Evolutionary conservation across 2,113 vertebrate species (phyloP).

Genomic region (Hippopotamus amphibius): DNA sequence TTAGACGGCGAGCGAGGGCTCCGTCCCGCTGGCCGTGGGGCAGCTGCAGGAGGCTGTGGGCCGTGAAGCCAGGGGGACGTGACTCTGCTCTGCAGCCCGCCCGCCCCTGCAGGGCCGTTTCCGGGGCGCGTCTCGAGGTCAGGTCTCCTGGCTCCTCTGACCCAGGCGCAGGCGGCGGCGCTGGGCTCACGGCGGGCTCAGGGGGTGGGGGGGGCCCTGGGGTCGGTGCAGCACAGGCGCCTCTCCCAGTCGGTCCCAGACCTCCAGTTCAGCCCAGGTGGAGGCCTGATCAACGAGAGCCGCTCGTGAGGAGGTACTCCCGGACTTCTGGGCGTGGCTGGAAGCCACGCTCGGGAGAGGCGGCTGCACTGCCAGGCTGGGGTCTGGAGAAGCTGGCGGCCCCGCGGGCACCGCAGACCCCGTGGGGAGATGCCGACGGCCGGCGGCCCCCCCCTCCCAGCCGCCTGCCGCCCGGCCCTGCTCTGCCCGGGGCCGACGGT

Average conservation of each 20-base stretch:
- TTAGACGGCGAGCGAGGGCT: neutral
- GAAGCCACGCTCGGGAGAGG: slow-evolving; percentile 14
- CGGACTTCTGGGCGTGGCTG: neutral
- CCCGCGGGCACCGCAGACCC: neutral
- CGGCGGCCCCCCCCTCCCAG: neutral
- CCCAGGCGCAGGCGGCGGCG: too few species aligned
- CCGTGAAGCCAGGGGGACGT: neutral
- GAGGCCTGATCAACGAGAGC: slow-evolving; percentile 56
- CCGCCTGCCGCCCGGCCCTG: accelerated
- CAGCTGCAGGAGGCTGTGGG: neutral
- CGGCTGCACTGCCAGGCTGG: neutral
- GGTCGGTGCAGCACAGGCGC: neutral
- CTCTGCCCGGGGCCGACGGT: accelerated
- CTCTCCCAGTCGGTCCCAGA: accelerated
- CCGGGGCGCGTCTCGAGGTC: neutral
- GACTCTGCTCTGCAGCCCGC: neutral
- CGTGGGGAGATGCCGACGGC: neutral
- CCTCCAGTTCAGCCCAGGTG: slow-evolving; percentile 56
- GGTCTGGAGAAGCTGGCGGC: neutral
- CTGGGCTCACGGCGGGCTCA: neutral
- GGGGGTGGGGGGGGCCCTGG: neutral
- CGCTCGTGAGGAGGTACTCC: slow-evolving; percentile 30
- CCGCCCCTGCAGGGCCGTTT: accelerated
- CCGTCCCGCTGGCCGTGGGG: accelerated
- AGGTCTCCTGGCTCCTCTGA: neutral